Percentiles rank a stretch among this genome's conserved stretches.
Evolutionary conservation across 2,797 vertebrate genomes (phyloP).

Genomic region (Chaenodraco wilsoni): DNA sequence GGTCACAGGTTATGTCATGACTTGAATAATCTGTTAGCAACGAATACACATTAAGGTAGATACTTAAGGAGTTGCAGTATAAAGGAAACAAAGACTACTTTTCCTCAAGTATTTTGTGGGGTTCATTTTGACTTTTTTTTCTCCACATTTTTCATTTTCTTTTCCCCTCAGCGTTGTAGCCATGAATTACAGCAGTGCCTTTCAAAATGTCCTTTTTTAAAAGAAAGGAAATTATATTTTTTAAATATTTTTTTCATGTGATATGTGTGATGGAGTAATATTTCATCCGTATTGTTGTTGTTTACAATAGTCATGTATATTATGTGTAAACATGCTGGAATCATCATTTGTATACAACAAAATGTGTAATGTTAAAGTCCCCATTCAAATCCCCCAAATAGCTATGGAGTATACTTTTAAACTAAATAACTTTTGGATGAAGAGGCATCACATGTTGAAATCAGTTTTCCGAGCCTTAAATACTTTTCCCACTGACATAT

Average conservation of each 20-base stretch:
- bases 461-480: constrained; percentile 4
- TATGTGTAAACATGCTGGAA: neutral
- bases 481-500: constrained; percentile 15
- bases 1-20: constrained; percentile 56
- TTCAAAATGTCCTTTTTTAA: neutral
- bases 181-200: neutral
- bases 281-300: neutral
- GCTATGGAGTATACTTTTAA: neutral
- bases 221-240: no score
- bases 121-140: no score
- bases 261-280: neutral
- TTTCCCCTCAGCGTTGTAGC: neutral
- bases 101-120: neutral
- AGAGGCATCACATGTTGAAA: neutral
- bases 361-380: neutral
- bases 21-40: neutral
- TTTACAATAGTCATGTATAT: neutral
- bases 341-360: neutral
- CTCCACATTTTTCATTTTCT: neutral
- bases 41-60: neutral
- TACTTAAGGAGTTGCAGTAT: neutral
- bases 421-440: neutral
- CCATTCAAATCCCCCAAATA: neutral
- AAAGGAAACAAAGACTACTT: neutral
- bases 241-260: no score